These are phyloP conservation scores for Sesamia inferens DNA, from an alignment of 2,888 invertebrate genomes.

Conservation along the genomic window DNA sequence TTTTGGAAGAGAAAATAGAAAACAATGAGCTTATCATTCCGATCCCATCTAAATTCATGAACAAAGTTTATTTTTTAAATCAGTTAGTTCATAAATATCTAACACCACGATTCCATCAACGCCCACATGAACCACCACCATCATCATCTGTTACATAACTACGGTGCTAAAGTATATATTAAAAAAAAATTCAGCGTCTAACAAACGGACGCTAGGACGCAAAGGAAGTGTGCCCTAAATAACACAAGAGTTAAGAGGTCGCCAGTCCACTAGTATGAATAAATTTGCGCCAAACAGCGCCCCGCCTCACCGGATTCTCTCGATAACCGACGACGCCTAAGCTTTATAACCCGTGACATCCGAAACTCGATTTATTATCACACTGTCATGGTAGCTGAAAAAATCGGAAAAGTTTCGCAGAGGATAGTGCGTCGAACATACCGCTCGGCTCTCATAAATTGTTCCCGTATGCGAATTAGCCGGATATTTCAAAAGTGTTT, in stretches of 20 bases:
- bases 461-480: slow-evolving; percentile 20
- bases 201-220: slow-evolving; percentile 58
- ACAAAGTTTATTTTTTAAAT: neutral
- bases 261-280: slow-evolving; percentile 84
- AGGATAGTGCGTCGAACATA: slow-evolving; percentile 38
- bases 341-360: slow-evolving; percentile 89
- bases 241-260: slow-evolving; percentile 84
- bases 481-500: neutral
- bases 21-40: neutral
- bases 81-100: neutral
- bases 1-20: neutral
- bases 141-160: slow-evolving; percentile 18
- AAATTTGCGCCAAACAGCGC: slow-evolving; percentile 81
- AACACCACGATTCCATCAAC: neutral
- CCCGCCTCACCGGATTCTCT: slow-evolving; percentile 85
- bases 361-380: slow-evolving; percentile 88
- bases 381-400: slow-evolving; percentile 77
- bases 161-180: slow-evolving; percentile 36
- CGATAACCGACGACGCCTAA: slow-evolving; percentile 88
- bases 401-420: slow-evolving; percentile 68
- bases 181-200: slow-evolving; percentile 67
- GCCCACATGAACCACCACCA: slow-evolving; percentile 12
- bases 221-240: slow-evolving; percentile 88
- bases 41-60: neutral
- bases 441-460: slow-evolving; percentile 27